Evolutionary conservation across 2,888 invertebrate species (phyloP).

Genomic region (Macrosiphum euphorbiae): DNA sequence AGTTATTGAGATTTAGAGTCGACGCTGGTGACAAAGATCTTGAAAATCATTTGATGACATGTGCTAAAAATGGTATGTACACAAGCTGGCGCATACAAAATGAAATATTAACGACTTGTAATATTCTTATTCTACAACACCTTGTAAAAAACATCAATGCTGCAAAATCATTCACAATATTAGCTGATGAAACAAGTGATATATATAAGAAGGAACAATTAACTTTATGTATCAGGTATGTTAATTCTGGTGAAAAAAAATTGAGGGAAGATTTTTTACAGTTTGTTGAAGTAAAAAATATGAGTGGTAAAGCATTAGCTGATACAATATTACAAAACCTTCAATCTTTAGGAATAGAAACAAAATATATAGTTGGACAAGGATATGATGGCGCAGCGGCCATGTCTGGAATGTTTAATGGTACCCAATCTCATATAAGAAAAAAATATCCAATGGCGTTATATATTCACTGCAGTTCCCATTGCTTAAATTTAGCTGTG

Average conservation of each 20-base stretch:
- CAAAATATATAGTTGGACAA: constrained; percentile 55
- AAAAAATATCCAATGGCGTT: constrained; percentile 72
- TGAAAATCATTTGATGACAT: neutral
- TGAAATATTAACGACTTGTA: neutral
- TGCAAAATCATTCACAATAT: neutral
- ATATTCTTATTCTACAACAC: neutral
- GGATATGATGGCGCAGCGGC: constrained; percentile 65
- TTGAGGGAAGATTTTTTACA: constrained; percentile 56
- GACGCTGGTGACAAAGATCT: constrained; percentile 9
- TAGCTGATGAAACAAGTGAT: constrained; percentile 41
- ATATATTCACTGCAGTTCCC: constrained; percentile 71
- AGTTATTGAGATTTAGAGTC: constrained; percentile 30
- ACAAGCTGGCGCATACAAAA: constrained; percentile 25
- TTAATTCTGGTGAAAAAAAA: neutral
- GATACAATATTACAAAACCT: constrained; percentile 8
- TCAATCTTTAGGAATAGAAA: constrained; percentile 6
- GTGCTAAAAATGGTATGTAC: constrained; percentile 11
- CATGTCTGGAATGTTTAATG: constrained; percentile 64
- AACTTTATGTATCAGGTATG: constrained; percentile 3
- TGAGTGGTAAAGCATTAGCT: neutral
- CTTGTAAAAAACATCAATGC: neutral
- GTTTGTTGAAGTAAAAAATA: constrained; percentile 14
- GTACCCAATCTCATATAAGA: constrained; percentile 54
- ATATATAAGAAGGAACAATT: neutral
- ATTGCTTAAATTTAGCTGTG: constrained; percentile 37